Evolutionary conservation across 2,797 vertebrate species (phyloP), one percentile per base, ranked within the genome.

Genomic region (Sus cebifrons): DNA sequence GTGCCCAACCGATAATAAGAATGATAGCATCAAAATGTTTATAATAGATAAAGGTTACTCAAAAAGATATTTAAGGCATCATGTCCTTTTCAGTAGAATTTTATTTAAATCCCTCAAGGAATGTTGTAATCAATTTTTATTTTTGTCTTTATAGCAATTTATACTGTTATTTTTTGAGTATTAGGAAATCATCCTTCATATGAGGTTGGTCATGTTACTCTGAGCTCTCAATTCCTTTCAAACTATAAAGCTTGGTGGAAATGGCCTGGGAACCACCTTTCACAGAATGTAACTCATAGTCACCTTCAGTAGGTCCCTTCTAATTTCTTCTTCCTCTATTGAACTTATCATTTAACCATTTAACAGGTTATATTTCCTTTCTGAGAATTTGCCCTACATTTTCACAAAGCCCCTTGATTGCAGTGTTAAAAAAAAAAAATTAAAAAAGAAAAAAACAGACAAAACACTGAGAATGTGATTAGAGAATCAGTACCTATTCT

Each of bases 21-120:
- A 74, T 29, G 3, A 54, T 36, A 58, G 6, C 16, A 60, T 52
- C 8, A 83, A 94, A 85, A 81, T 89, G 23, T 79, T 74, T 44
- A 73, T 40, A 12, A 54, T 74, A 17, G 11, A 58, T 62, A 85
- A 75, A 2, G 0, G 52, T 65, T 74, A 81, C 12, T 91, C 29
- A 64, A 60, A 83, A 91, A 88, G 0, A 12, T 82, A 92, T 93
- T n/a, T 40, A 52, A 60, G 77, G 64, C 25, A 67, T 86, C 8
- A 49, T 27, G 49, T 87, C 15, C 56, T 77, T 2, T 82, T 89
- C 44, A 85, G 7, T 70, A 25, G 2, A 54, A 83, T 83, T 94
- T 78, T 90, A 58, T 18, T 87, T 78, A 84, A 94, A 36, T 62
- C 17, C 60, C 77, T 94, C 27, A 60, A 81, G 89, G n/a, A 62